Percentiles rank a stretch among this genome's conserved stretches.
Evolutionary conservation across 37 sponge, comb jelly and placozoan species (phyloP).

Genomic region (Agelas oroides): DNA sequence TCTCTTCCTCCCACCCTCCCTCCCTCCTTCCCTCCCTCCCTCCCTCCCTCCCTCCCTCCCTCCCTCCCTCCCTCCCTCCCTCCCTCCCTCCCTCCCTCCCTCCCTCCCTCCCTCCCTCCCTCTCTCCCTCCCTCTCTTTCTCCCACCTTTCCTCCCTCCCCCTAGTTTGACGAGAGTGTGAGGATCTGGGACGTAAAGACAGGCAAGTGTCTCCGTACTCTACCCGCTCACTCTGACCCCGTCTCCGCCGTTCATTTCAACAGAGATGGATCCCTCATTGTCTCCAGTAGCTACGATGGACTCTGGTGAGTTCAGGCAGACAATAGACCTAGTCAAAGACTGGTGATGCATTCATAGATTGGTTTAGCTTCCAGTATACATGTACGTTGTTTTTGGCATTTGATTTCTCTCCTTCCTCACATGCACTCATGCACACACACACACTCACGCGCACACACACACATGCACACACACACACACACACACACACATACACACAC

Average conservation of each 20-base stretch:
- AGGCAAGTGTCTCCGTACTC: slow-evolving; percentile 84
- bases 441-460: no score
- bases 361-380: neutral
- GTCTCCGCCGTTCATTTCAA: slow-evolving; percentile 98
- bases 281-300: slow-evolving; percentile 97
- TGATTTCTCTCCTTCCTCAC: no score
- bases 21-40: neutral
- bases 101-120: no score
- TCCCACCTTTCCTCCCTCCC: neutral
- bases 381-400: neutral
- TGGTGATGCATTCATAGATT: neutral
- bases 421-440: no score
- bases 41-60: neutral
- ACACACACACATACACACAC: neutral
- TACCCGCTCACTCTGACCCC: slow-evolving; percentile 99
- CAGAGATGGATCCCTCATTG: slow-evolving; percentile 96
- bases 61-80: no score
- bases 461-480: no score
- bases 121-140: no score
- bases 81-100: neutral
- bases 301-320: slow-evolving; percentile 69
- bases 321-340: neutral
- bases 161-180: slow-evolving; percentile 96
- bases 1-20: neutral
- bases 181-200: slow-evolving; percentile 96